Evolutionary conservation across 2,113 vertebrate genomes (phyloP), one percentile per base, ranked within the genome.

Genomic region (Otolemur garnettii): DNA sequence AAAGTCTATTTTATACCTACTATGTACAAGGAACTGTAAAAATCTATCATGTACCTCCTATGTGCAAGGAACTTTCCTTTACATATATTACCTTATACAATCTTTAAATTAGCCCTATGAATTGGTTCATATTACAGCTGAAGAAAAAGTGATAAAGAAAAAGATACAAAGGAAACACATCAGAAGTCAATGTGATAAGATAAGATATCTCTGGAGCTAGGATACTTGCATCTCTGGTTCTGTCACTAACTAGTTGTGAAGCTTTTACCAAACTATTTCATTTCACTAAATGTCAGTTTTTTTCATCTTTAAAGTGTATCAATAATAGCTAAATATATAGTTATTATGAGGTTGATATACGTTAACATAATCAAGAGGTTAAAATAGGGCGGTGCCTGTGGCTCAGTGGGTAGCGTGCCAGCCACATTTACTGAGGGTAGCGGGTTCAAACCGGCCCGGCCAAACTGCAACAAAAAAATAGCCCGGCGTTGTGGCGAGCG

Each of bases 121-220:
- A 55, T 95, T 96, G 1, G 78, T 75, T 35, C 7, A 18, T 60
- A 77, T 81, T 80, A 42, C 4, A 89, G 21, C 50, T 55, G 24
- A 87, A 93, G 24, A 66, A 96, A 90, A 22, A 89, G 13, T 74
- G 92, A 42, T 59, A 78, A 77, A 74, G 33, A 33, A 93, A 77
- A 84, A 60, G 83, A 66, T 24, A 60, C 18, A 33, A 87, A 45
- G n/a, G 66, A 78, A 88, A 5, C 26, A 53, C 1, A 60, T 30
- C 14, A 30, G 35, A 92, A 90, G 12, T 90, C 68, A 87, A 5
- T 55, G 38, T 84, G 45, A 72, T 94, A 60, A 89, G 9, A 71
- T 35, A 84, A n/a, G 22, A 42, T 80, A 2, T 91, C 18, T 91
- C 38, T 84, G 71, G 10, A 30, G 60, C 14, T 55, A 78, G 77